Base-by-base conservation (phyloP, 64 coral and sea anemone genomes). In the Stichodactyla mertensii region DNA sequence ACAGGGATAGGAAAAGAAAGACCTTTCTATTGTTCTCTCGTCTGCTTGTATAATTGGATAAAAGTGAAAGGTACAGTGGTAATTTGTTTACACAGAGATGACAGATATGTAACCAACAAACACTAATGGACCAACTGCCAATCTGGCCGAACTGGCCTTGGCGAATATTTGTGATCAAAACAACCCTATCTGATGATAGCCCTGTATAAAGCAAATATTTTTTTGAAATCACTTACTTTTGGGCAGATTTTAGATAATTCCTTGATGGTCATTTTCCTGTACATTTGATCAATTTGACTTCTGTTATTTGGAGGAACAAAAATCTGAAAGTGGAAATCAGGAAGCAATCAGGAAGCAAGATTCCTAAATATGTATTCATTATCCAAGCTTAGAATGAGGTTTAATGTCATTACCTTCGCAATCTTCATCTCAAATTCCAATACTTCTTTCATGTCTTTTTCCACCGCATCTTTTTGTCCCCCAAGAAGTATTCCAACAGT, bases 261-360 rank as follows among this genome's bases (percentile, higher is more conserved):
- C 9, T 81, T 89, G 8, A 96, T 70, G 14, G 55, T 96, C 60
- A 92, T 88, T 80, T 96, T 96, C 77, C 89, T 92, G 85, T 96
- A 96, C 22, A 87, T 85, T 64, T 96, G 86, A 31, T 96, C 94
- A 84, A 96, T 88, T 71, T 92, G 87, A 16, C 94, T 96, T 84
- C 94, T 80, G 80, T 96, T 90, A 26, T 83, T 80, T 0, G 88
- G 91, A 82, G 94, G 94, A 16, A 84, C 91, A 96, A 96, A 96
- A 82, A 96, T 90, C 94, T 96, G 88, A 77, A 84, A 90, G 67
- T 26, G 54, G 83, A 77, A 57, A 74, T 9, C 4, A 57, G 4
- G 22, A 26, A 60, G 8, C 15, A 79, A 16, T 4, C 16, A 45
- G 12, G 15, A 51, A 51, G 18, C 14, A 52, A 52, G 22, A 7